Base-by-base conservation (phyloP, 2,113 vertebrate species). In the Opisthocomus hoazin region DNA sequence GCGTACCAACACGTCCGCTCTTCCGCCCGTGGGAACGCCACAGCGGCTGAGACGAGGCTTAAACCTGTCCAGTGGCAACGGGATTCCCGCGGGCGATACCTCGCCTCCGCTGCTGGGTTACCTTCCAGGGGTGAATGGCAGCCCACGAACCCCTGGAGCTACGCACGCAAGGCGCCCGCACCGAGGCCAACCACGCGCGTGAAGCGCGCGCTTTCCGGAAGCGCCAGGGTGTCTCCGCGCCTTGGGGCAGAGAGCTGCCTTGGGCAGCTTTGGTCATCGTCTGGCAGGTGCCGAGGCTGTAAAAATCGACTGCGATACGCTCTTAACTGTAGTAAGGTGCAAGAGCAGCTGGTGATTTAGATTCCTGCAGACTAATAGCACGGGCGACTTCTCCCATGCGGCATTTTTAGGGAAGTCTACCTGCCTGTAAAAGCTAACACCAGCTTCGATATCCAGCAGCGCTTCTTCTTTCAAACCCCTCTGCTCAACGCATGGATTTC, bases 1-100 rank as follows among this genome's bases (percentile, higher is more conserved):
- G 1, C 0, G 8, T 1, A 4, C 17, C 32, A 8, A 60, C 24
- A 17, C 1, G 10, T 2, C 34, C 18, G 8, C 21, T 29, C 12
- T 5, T 1, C 14, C 8, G 26, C 24, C 43, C 0, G 0, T 1
- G 36, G 50, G 27, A 70, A 41, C 1, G 39, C 48, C 29, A 4
- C 66, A 3, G 81, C 34, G 9, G 92, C 57, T 2, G 11, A 10
- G 2, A 29, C 3, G 4, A 8, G 39, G 64, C 73, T 27, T 39
- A n/a, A 5, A 39, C 22, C 46, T 9, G 21, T 13, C 54, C 89
- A 15, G 15, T 4, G 15, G 12, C 0, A 0, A 17, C 1, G 15
- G 37, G 50, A 14, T 54, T 75, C 73, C 30, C 1, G 0, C 0
- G 26, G 50, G 39, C 3, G 26, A 57, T 6, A 73, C 10, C 0